Evolutionary conservation across 1,140 invertebrate species (phyloP).

Genomic region (Aphelenchoides besseyi): DNA sequence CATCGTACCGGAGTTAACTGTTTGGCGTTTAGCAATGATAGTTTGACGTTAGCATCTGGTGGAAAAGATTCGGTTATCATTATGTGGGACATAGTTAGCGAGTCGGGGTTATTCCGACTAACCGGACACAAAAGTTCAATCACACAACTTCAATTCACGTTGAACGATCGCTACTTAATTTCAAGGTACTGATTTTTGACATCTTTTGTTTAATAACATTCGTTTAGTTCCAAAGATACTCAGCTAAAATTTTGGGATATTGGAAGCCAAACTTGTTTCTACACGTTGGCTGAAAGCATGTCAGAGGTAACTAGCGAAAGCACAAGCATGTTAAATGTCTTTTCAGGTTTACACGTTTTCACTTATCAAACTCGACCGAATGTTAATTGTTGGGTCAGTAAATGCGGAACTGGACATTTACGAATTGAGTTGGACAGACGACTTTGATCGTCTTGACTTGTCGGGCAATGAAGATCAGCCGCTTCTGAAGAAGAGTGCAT

Average conservation of each 20-base stretch:
- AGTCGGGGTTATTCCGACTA: conserved; percentile 80
- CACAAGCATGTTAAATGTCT: too few relatives aligned
- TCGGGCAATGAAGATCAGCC: conserved; percentile 63
- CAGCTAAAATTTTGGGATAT: conserved; percentile 97
- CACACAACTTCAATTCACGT: conserved; percentile 81
- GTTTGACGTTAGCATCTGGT: conserved; percentile 78
- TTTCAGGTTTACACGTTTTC: conserved; percentile 81
- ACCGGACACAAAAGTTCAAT: conserved; percentile 86
- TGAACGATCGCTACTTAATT: conserved; percentile 72
- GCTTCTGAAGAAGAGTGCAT: conserved; percentile 40
- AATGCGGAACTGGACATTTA: conserved; percentile 81
- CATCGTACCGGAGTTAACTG: conserved; percentile 81
- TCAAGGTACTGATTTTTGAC: conserved; percentile 67
- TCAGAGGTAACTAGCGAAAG: conserved; percentile 64
- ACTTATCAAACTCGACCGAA: conserved; percentile 66
- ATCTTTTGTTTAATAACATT: conserved; percentile 22
- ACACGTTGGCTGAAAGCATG: conserved; percentile 73
- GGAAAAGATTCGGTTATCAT: conserved; percentile 74
- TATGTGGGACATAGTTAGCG: conserved; percentile 87
- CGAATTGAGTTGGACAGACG: conserved; percentile 66
- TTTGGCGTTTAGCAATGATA: conserved; percentile 76
- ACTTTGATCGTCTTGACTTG: conserved; percentile 62
- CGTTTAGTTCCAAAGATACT: conserved; percentile 79
- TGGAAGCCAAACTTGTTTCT: conserved; percentile 88
- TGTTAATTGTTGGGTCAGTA: conserved; percentile 79